A percentile compares a stretch with the other conserved stretches of the same genome.
Evolutionary conservation across 1,140 invertebrate genomes (phyloP).

Genomic region (Brachionus koreanus): DNA sequence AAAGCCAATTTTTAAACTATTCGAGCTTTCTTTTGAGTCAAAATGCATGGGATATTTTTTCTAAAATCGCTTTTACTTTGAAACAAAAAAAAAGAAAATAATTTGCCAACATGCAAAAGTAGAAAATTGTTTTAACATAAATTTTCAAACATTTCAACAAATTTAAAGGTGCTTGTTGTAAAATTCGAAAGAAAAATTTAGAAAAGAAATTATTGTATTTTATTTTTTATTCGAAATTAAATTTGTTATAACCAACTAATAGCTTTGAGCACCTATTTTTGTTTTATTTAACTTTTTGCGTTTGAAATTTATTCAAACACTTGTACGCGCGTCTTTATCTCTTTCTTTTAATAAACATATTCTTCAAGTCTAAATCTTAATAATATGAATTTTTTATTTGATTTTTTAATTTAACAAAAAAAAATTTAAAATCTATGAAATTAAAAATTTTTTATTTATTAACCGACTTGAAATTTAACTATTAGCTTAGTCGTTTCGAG

Average conservation of each 20-base stretch:
- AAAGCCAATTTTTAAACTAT: neutral
- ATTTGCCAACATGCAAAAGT: neutral
- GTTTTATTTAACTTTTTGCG: neutral
- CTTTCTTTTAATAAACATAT: neutral
- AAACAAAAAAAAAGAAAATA: neutral
- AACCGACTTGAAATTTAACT: constrained; percentile 31
- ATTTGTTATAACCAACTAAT: neutral
- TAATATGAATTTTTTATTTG: neutral
- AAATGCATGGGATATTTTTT: too few relatives aligned
- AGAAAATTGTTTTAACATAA: neutral
- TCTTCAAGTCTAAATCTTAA: neutral
- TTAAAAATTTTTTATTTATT: neutral
- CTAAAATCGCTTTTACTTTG: neutral
- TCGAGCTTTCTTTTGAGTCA: too few relatives aligned
- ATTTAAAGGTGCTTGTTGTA: constrained; percentile 21
- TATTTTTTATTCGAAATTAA: constrained; percentile 6
- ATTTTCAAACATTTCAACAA: neutral
- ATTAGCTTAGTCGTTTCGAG: neutral
- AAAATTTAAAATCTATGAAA: neutral
- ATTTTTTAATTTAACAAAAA: neutral
- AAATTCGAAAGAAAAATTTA: neutral
- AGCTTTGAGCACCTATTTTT: neutral
- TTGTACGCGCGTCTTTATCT: constrained; percentile 29
- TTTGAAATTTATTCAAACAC: constrained; percentile 30
- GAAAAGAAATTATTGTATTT: constrained; percentile 6